These are phyloP conservation scores for Vireo griseus DNA, from an alignment of 2,797 vertebrate genomes.

Conservation along the genomic window DNA sequence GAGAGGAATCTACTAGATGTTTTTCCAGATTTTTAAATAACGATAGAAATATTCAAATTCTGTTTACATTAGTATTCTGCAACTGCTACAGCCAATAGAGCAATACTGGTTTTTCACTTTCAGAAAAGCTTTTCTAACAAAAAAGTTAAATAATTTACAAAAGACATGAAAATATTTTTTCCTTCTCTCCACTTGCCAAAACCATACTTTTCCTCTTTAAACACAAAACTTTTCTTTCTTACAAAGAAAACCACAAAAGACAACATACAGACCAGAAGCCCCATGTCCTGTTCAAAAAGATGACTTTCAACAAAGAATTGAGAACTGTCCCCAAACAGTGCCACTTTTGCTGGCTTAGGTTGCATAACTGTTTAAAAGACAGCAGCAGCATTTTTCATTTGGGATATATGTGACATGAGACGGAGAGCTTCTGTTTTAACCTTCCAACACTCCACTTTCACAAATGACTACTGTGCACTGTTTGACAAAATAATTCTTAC, in stretches of 20 bases:
- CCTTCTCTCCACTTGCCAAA: neutral
- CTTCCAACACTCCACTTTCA: neutral
- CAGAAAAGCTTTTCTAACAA: neutral
- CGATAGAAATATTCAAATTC: neutral
- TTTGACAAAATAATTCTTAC: neutral
- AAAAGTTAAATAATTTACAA: neutral
- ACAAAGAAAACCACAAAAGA: neutral
- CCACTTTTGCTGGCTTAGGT: neutral
- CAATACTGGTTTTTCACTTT: neutral
- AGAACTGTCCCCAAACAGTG: neutral
- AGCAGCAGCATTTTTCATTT: neutral
- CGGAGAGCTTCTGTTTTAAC: neutral
- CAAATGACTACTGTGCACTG: neutral
- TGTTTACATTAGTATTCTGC: neutral
- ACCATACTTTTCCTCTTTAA: neutral
- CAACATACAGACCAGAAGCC: neutral
- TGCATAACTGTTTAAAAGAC: neutral
- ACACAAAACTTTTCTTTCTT: neutral
- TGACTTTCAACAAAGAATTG: neutral
- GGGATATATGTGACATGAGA: rapidly evolving
- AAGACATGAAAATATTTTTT: neutral
- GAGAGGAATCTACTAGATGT: neutral
- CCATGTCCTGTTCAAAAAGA: neutral
- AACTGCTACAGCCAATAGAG: neutral
- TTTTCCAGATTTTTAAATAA: neutral